Evolutionary conservation across 2,797 vertebrate species (phyloP), one percentile per base, ranked within the genome.

Genomic region (Delichon dasypus): DNA sequence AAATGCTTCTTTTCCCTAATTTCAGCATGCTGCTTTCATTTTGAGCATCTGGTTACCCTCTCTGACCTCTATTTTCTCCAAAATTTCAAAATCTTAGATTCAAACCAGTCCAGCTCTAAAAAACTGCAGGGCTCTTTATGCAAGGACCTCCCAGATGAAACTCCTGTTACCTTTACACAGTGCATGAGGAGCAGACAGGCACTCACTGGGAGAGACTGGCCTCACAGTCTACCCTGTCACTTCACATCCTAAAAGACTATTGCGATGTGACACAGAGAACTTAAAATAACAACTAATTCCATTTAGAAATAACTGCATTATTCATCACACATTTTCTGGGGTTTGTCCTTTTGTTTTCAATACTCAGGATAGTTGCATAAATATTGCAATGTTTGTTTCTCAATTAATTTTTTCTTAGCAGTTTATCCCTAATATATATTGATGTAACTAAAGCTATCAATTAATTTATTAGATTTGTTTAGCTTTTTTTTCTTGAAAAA

Each of bases 241-340:
- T 85, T 95, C 85, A 71, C 18, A 57, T 74, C 77, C 85, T 29
- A 70, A 79, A 83, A 79, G 82, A 38, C 25, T 32, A 20, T 18
- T 9, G 11, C 0, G 7, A 73, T 60, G 40, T 67, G 88, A 70
- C 80, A 73, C 2, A n/a, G 34, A 90, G 44, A 90, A 67, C 40
- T 53, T 67, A 53, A 90, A 94, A 91, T 48, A 77, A 72, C 64
- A 88, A 53, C 68, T 88, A 90, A 88, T 90, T 86, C 61, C 5
- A 79, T 85, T 90, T 90, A 73, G 78, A 54, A 82, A 65, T 27
- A 55, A 40, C 51, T 88, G 27, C 34, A 23, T 67, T 88, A 61
- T 58, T 89, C 50, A 61, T 65, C 36, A 79, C 25, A 38, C 14
- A 22, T 78, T 85, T 88, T 83, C 45, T 54, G n/a, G 61, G 54